A percentile compares a stretch with the other conserved stretches of the same genome.
Evolutionary conservation across 2,888 invertebrate species (phyloP).

Genomic region (Timandra comae): DNA sequence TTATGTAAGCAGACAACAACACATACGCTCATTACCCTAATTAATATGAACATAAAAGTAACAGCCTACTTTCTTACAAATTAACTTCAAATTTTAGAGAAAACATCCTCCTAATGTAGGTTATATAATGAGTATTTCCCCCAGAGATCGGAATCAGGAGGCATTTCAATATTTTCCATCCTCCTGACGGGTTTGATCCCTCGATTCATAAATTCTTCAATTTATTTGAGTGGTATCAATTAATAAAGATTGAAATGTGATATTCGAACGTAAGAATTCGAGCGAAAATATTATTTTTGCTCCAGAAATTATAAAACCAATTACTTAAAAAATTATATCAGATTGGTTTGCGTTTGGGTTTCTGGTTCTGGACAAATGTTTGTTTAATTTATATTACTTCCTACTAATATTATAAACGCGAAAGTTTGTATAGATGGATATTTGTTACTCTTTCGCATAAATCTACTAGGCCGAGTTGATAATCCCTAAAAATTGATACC

Average conservation of each 20-base stretch:
- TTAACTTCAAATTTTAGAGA: no score
- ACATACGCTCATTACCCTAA: no score
- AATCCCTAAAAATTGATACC: no score
- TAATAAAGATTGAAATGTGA: slow-evolving; percentile 14
- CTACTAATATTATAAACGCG: not conserved
- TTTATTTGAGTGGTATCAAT: slow-evolving; percentile 18
- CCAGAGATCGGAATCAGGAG: not conserved
- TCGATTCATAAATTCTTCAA: slow-evolving; percentile 15
- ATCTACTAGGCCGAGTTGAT: no score
- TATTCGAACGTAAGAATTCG: slow-evolving; percentile 9
- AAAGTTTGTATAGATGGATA: slow-evolving; percentile 3
- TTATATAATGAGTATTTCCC: not conserved
- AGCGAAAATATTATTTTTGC: slow-evolving; percentile 3
- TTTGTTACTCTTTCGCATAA: no score
- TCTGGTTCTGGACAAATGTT: not conserved
- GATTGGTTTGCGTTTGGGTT: no score
- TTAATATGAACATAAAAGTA: no score
- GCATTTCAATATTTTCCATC: not conserved
- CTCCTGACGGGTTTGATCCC: slow-evolving; percentile 1
- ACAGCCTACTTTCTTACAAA: no score
- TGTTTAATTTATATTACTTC: not conserved
- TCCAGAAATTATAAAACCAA: slow-evolving; percentile 1
- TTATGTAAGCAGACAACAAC: no score
- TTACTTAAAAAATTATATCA: slow-evolving; percentile 2
- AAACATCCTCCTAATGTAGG: no score